Conservation (phyloP, 2,888 invertebrate genomes). For the Ryuthela nishihirai region DNA sequence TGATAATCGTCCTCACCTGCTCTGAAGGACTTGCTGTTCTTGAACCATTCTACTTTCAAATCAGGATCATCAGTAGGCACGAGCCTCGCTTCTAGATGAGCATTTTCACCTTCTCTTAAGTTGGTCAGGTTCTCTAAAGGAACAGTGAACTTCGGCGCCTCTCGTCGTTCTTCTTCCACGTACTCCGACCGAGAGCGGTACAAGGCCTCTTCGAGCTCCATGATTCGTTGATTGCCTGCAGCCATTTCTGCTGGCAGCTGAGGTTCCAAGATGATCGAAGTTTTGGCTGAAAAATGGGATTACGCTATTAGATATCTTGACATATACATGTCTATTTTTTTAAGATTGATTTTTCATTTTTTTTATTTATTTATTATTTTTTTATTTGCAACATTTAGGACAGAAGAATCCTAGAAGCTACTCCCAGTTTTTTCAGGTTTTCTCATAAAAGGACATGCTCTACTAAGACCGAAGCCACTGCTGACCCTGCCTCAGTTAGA, state of each 20-base stretch:
- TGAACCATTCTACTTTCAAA: constrained; percentile 89
- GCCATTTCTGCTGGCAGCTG: constrained; percentile 68
- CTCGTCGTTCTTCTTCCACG: constrained; percentile 69
- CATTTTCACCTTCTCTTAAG: constrained; percentile 80
- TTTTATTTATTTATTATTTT: no score
- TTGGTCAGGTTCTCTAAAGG: constrained; percentile 82
- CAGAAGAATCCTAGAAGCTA: no score
- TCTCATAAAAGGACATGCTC: no score
- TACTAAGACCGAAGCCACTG: no score
- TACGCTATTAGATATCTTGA: no score
- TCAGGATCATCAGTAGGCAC: constrained; percentile 88
- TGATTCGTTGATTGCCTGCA: constrained; percentile 88
- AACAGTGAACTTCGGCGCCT: constrained; percentile 84
- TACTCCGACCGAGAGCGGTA: constrained; percentile 70
- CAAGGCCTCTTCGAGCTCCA: constrained; percentile 84
- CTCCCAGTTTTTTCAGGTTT: no score
- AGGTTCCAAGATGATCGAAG: constrained; percentile 38
- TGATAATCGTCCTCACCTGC: constrained; percentile 53
- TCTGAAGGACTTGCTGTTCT: constrained; percentile 63
- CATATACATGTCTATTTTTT: no score
- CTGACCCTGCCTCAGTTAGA: no score
- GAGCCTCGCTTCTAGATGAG: constrained; percentile 90
- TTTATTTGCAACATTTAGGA: no score
- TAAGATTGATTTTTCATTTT: no score
- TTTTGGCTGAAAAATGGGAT: constrained; percentile 32